Evolutionary conservation across 2,888 invertebrate genomes (phyloP), one percentile per base, ranked within the genome.

Genomic region (Escarpia spicata): DNA sequence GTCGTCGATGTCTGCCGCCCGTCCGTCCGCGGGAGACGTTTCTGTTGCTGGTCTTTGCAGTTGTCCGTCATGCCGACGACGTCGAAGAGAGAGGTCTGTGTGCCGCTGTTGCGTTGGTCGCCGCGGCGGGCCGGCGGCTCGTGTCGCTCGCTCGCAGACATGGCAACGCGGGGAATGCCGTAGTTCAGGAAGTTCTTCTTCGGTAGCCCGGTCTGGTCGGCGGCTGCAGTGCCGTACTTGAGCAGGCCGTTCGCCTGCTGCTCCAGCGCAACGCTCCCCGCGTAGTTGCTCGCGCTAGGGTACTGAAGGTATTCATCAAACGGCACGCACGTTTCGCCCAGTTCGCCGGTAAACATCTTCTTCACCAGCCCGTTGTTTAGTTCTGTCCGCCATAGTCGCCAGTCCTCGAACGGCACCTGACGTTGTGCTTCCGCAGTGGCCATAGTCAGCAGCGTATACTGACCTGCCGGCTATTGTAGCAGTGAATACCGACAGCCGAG

Each of bases 181-280:
- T 75, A 75, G 75, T 75, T 75, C 26, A 75, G 75, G 75, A 75
- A 75, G 75, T 75, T 75, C 75, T 75, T 75, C 26, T 75, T 75
- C 75, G 75, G 75, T 2, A 75, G 26, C 75, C 19, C 75, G 75
- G n/a, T 75, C 75, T 75, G 75, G 19, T 75, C 75, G 26, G 19
- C n/a, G 26, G n/a, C 75, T 15, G 26, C 75, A 3, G 75, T 75
- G 26, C 26, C 19, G 75, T 75, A 75, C 75, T 6, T n/a, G 75
- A 75, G 75, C 75, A 75, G 75, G 26, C 19, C 75, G 75, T 26
- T 75, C 75, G 75, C 75, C 75, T 75, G 75, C 4, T 26, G 75
- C 75, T 75, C 75, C 19, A 75, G 19, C 19, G 75, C 75, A 15
- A 75, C 75, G 75, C 75, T 75, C 3, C 75, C 75, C 19, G 75